Percentiles rank a stretch among this genome's conserved stretches.
Evolutionary conservation across 2,888 invertebrate species (phyloP).

Genomic region (Ischnus inquisitorius): DNA sequence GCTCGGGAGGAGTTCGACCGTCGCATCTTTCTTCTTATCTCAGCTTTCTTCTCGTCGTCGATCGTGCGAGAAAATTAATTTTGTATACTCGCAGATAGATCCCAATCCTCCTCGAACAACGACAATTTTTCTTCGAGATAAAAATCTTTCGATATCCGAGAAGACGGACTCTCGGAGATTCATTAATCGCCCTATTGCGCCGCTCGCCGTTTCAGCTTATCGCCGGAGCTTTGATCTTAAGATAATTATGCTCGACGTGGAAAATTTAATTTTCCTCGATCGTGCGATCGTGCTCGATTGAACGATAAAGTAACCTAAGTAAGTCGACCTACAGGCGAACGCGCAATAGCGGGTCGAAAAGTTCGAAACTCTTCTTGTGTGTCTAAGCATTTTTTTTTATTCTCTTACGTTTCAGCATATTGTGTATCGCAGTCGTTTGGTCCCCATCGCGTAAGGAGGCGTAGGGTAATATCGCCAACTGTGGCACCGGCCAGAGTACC

Average conservation of each 20-base stretch:
- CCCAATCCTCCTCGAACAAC: not conserved
- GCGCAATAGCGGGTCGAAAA: not conserved
- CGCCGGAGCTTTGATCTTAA: not conserved
- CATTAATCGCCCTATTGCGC: not conserved
- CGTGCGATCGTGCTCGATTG: constrained; percentile 4
- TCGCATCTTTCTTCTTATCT: not conserved
- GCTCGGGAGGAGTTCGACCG: not conserved
- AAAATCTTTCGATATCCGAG: not conserved
- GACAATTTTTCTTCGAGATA: constrained; percentile 4
- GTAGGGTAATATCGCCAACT: constrained; percentile 50
- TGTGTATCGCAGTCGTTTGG: constrained; percentile 35
- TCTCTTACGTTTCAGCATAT: not conserved
- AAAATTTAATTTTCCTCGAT: constrained; percentile 18
- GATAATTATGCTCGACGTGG: constrained; percentile 15
- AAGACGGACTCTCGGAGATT: not conserved
- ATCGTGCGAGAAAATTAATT: not conserved
- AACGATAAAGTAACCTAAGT: constrained; percentile 10
- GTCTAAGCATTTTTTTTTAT: not conserved
- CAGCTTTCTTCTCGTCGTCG: not conserved
- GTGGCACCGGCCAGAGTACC: constrained; percentile 47
- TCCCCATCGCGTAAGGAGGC: constrained; percentile 31
- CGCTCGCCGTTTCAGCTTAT: not conserved
- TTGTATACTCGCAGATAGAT: constrained; percentile 9
- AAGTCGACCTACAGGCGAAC: not conserved
- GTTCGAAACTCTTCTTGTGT: not conserved